These are phyloP conservation scores for Yponomeuta malinellus DNA, from an alignment of 2,888 invertebrate genomes.

Conservation along the genomic window DNA sequence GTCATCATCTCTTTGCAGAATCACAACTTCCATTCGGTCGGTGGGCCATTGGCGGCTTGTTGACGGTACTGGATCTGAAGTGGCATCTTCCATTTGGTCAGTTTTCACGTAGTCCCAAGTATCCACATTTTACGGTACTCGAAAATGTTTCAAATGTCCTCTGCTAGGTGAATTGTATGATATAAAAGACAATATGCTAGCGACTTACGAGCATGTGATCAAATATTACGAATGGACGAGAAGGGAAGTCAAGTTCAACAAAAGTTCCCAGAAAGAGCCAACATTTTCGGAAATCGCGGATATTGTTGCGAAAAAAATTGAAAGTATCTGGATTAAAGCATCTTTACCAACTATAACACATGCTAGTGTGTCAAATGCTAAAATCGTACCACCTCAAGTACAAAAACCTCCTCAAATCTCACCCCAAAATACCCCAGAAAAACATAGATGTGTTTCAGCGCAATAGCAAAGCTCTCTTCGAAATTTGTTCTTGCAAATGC, in stretches of 20 bases:
- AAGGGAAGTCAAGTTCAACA: constrained; percentile 17
- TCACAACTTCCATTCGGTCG: too few relatives aligned
- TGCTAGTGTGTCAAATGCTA: constrained; percentile 20
- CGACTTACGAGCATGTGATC: constrained; percentile 24
- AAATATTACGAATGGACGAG: constrained; percentile 23
- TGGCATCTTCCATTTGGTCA: too few relatives aligned
- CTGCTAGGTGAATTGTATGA: constrained; percentile 22
- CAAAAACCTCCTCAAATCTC: constrained; percentile 21
- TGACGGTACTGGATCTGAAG: too few relatives aligned
- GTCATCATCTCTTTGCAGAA: too few relatives aligned
- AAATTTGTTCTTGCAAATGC: constrained; percentile 23
- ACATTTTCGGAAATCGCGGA: constrained; percentile 19
- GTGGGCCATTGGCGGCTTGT: too few relatives aligned
- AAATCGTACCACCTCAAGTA: constrained; percentile 23
- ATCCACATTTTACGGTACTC: too few relatives aligned
- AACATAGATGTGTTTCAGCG: constrained; percentile 17
- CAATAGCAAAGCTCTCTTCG: constrained; percentile 19
- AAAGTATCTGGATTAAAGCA: constrained; percentile 21
- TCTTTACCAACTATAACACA: constrained; percentile 20
- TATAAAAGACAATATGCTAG: constrained; percentile 22
- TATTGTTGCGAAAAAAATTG: constrained; percentile 18
- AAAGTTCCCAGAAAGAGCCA: constrained; percentile 20
- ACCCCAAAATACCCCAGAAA: constrained; percentile 10
- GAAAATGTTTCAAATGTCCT: constrained; percentile 19
- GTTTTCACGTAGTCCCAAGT: too few relatives aligned